These are phyloP conservation scores for Parauchenoglanis punctatus DNA, from an alignment of 2,797 vertebrate species.

Conservation along the genomic window DNA sequence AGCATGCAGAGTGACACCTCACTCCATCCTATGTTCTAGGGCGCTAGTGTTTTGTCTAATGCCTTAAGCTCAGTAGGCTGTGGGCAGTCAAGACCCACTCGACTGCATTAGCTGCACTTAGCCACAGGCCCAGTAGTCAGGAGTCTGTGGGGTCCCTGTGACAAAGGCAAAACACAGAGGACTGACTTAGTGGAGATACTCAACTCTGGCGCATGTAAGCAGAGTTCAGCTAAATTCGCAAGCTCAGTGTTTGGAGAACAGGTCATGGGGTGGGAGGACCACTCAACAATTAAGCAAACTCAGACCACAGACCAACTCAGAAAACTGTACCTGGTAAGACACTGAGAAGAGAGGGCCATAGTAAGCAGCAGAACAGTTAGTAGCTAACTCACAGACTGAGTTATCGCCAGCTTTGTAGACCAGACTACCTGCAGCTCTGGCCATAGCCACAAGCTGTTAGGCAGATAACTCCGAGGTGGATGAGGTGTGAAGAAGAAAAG, in stretches of 20 bases:
- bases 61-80: neutral
- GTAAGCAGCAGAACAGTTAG: neutral
- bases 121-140: neutral
- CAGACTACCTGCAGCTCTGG: neutral
- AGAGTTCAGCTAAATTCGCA: neutral
- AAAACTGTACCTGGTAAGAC: no score
- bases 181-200: neutral
- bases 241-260: no score
- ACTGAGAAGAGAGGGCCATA: neutral
- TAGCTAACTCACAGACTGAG: neutral
- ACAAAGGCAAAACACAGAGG: neutral
- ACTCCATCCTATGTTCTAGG: neutral
- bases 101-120: neutral
- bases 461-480: neutral
- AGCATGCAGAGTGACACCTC: neutral
- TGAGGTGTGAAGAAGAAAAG: neutral
- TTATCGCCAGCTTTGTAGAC: neutral
- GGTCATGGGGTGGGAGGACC: no score
- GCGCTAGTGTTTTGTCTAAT: neutral
- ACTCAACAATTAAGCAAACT: no score
- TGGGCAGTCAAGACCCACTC: neutral
- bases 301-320: no score
- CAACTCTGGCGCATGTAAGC: neutral
- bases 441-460: neutral
- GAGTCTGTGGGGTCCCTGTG: neutral